phyloP scores from a whole-genome alignment of 2,113 vertebrate genomes.

The Rhipidura dahli region DNA sequence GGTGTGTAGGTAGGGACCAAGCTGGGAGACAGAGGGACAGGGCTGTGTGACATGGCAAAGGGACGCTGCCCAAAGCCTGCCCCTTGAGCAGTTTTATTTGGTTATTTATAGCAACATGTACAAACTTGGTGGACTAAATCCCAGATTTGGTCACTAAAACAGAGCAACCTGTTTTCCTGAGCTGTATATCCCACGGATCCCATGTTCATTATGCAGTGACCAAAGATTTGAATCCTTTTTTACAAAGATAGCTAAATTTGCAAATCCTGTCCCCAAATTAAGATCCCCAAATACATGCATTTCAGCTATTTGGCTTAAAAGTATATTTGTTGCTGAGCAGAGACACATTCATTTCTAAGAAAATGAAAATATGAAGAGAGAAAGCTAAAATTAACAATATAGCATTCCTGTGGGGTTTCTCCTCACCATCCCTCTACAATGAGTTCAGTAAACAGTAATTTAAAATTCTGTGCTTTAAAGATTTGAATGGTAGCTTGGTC shows the following conservation, averaged over 20 bases:
- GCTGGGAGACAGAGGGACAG: background rate
- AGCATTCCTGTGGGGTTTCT: background rate
- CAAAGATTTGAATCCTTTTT: background rate
- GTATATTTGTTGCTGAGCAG: background rate
- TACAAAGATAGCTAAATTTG: background rate
- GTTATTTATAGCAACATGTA: background rate
- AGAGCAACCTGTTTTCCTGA: background rate
- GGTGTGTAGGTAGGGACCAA: accelerated
- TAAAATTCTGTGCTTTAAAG: background rate
- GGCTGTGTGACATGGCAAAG: accelerated
- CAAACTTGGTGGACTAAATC: background rate
- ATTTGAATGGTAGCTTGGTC: background rate
- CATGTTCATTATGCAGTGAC: accelerated
- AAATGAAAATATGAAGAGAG: background rate
- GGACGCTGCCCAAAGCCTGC: background rate
- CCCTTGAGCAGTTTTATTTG: background rate
- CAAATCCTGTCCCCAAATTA: background rate
- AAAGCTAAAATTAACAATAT: background rate
- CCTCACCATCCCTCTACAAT: background rate
- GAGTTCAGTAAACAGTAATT: background rate
- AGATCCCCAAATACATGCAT: background rate
- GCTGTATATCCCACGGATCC: background rate
- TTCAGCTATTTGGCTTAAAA: background rate
- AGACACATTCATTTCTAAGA: background rate
- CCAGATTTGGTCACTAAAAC: background rate